phyloP scores from a whole-genome alignment of 2,888 invertebrate genomes.

The Oscheius sp. region DNA sequence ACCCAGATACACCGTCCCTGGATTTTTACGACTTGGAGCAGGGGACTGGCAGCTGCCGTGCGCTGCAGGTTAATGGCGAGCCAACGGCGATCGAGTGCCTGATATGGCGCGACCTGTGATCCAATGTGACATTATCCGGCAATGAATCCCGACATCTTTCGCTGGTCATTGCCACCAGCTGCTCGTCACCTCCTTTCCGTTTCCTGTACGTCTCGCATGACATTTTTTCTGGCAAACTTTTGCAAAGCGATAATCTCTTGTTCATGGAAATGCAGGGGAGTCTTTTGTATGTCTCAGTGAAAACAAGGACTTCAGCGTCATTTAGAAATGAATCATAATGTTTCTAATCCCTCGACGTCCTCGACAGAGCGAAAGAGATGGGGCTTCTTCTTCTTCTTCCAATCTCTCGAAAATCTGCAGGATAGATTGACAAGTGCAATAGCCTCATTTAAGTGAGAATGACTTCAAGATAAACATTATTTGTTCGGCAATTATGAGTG shows the following conservation, averaged over 20 bases:
- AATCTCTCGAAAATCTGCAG: neutral
- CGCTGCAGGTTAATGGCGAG: constrained; percentile 27
- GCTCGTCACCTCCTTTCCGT: constrained; percentile 18
- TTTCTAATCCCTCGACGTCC: neutral
- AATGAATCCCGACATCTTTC: constrained; percentile 27
- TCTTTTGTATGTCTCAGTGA: too few species aligned
- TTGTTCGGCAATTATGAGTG: constrained; percentile 32
- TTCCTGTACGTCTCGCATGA: too few species aligned
- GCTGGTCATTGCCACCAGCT: constrained; percentile 28
- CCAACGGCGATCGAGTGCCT: constrained; percentile 25
- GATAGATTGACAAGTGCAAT: neutral
- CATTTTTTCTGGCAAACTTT: too few species aligned
- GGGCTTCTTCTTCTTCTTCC: neutral
- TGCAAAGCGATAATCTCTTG: too few species aligned
- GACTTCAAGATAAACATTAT: constrained; percentile 32
- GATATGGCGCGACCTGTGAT: constrained; percentile 32
- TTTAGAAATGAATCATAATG: neutral
- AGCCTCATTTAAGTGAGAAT: constrained; percentile 20
- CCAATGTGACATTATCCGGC: constrained; percentile 31
- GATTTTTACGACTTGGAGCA: constrained; percentile 2
- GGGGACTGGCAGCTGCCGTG: constrained; percentile 27
- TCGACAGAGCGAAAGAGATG: neutral
- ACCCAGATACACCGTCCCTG: neutral
- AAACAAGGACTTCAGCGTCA: neutral
- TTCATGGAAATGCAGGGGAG: too few species aligned